Evolutionary conservation across 2,113 vertebrate species (phyloP).

Genomic region (Alethe diademata): DNA sequence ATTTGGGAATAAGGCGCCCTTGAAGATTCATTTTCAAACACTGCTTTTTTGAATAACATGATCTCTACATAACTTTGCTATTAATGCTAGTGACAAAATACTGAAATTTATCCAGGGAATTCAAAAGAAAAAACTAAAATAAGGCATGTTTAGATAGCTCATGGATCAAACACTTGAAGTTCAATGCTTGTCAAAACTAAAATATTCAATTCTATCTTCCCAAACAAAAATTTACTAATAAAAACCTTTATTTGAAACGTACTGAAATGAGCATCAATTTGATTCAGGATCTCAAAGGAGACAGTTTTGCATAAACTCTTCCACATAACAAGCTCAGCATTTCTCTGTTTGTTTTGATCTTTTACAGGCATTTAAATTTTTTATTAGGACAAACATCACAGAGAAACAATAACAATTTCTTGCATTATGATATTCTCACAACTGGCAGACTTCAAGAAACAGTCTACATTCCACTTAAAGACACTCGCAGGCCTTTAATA

Average conservation of each 20-base stretch:
- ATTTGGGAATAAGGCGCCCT: neutral
- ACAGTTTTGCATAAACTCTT: neutral
- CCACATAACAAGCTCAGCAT: constrained; percentile 9
- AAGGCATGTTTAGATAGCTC: neutral
- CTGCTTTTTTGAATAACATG: constrained; percentile 4
- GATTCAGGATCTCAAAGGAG: neutral
- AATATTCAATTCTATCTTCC: neutral
- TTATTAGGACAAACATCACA: neutral
- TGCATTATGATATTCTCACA: neutral
- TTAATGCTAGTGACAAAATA: neutral
- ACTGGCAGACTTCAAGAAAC: neutral
- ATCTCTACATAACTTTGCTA: neutral
- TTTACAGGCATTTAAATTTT: constrained; percentile 3
- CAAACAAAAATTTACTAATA: neutral
- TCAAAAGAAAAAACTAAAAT: neutral
- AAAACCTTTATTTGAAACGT: neutral
- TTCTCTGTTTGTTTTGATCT: constrained; percentile 33
- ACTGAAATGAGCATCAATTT: neutral
- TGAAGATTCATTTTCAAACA: neutral
- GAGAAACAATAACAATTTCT: neutral
- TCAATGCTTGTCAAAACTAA: neutral
- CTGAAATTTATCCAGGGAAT: neutral
- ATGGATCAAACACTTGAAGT: neutral
- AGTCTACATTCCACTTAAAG: neutral
- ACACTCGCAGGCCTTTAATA: neutral